Base-by-base conservation (phyloP, 2,888 invertebrate species). In the Synanthedon myopaeformis region DNA sequence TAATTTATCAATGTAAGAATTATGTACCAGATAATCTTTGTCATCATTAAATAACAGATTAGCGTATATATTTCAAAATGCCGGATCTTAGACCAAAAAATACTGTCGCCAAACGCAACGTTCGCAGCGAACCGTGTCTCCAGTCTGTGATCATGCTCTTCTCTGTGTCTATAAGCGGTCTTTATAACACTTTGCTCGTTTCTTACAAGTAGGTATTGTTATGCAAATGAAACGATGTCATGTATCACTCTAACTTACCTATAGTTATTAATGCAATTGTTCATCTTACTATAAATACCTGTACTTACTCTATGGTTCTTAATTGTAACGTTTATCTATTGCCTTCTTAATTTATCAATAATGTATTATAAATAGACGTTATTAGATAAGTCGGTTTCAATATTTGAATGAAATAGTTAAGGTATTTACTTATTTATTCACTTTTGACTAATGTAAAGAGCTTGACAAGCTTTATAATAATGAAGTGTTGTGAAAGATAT, bases 401-500 rank as follows among this genome's bases (percentile, higher is more conserved):
- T 71, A 72, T 67, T 72, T 70, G 65, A 63, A 64, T 57, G 68
- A 67, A 60, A 65, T 69, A 68, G 64, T 69, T 76, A 79, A 69
- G 67, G 58, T 76, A 76, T 66, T 69, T 70, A 74, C 66, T 66
- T 72, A 70, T 51, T 28, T 51, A 17, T 5, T 19, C 19, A 49
- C 17, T 51, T 23, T 70, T 74, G 65, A 76, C 70, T 82, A 82
- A 82, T 82, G 76, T 85, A 82, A 87, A 76, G 87, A 87, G 87
- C 87, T 87, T 87, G 76, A 80, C 72, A 69, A 85, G 86, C 87
- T 87, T 87, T 87, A 87, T 85, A 76, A 79, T 74, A 76, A 80
- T 84, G 87, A 79, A 86, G 86, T 87, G 87, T 87, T 86, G 35
- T 35, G 86, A 86, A 82, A 83, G 82, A 86, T 85, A 83, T 75